phyloP scores from a whole-genome alignment of 2,888 invertebrate species.

The Myopa tessellatipennis region DNA sequence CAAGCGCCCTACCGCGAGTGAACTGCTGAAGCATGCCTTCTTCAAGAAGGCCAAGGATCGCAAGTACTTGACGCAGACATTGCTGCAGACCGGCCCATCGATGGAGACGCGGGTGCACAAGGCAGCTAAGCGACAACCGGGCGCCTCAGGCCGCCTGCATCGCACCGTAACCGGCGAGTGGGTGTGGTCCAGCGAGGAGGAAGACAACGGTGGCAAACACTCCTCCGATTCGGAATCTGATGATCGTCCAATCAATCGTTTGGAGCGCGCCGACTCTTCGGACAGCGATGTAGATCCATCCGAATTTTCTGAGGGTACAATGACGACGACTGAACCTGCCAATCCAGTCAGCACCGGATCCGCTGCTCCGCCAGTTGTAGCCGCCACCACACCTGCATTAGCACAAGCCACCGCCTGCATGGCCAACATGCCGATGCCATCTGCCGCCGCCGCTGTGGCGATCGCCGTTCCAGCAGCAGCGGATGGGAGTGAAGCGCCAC shows the following conservation, averaged over 20 bases:
- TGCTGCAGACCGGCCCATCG: conserved; percentile 87
- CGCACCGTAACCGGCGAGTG: conserved; percentile 96
- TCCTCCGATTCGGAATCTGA: conserved; percentile 71
- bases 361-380: conserved; percentile 39
- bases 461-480: conserved; percentile 21
- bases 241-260: conserved; percentile 73
- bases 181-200: conserved; percentile 98
- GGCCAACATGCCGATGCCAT: conserved; percentile 43
- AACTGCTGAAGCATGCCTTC: conserved; percentile 95
- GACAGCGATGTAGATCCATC: conserved; percentile 71
- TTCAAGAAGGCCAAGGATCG: conserved; percentile 97
- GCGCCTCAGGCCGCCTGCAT: conserved; percentile 86
- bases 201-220: conserved; percentile 74
- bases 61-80: conserved; percentile 85
- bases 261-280: conserved; percentile 73
- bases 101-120: conserved; percentile 92
- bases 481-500: conserved; percentile 67
- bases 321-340: conserved; percentile 54
- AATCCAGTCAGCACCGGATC: conserved; percentile 32
- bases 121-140: conserved; percentile 84
- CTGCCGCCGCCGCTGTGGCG: conserved; percentile 40
- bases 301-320: conserved; percentile 64
- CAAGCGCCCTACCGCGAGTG: conserved; percentile 94
- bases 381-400: conserved; percentile 43
- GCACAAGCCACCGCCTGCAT: conserved; percentile 43